These are phyloP conservation scores for Spisula subtruncata DNA, from an alignment of 2,888 invertebrate species.

Conservation along the genomic window DNA sequence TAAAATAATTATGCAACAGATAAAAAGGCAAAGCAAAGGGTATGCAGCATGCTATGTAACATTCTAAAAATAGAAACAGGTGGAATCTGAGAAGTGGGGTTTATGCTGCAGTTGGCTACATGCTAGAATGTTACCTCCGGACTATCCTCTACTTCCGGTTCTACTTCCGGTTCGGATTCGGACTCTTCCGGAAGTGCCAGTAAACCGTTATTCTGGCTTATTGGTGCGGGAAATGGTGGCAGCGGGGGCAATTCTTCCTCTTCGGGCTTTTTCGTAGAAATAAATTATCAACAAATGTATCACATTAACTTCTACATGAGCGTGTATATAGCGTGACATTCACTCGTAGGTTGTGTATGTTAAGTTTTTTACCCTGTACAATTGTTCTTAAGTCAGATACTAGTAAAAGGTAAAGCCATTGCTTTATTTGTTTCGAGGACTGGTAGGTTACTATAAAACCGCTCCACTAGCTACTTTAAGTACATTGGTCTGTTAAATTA, in stretches of 20 bases:
- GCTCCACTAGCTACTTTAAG: no score
- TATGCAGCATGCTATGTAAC: neutral
- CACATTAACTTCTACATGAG: neutral
- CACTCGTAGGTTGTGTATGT: no score
- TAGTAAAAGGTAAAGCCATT: no score
- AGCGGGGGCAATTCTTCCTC: neutral
- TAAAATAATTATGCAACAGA: neutral
- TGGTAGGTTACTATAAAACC: no score
- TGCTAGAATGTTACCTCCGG: constrained; percentile 43
- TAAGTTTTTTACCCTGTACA: no score
- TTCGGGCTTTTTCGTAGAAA: neutral
- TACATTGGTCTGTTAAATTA: no score
- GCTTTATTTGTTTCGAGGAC: no score
- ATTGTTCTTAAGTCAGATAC: no score
- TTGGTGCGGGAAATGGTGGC: neutral
- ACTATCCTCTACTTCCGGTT: neutral
- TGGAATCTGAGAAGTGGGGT: constrained; percentile 11
- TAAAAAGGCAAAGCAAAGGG: neutral
- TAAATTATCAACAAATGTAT: neutral
- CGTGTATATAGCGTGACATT: no score
- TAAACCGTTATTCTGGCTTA: neutral
- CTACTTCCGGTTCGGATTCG: constrained; percentile 10
- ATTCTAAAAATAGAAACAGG: neutral
- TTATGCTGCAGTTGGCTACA: constrained; percentile 30
- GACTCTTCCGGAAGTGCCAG: constrained; percentile 11